Base-by-base conservation (phyloP, 1,140 invertebrate species). In the Propsilocerus akamusi region DNA sequence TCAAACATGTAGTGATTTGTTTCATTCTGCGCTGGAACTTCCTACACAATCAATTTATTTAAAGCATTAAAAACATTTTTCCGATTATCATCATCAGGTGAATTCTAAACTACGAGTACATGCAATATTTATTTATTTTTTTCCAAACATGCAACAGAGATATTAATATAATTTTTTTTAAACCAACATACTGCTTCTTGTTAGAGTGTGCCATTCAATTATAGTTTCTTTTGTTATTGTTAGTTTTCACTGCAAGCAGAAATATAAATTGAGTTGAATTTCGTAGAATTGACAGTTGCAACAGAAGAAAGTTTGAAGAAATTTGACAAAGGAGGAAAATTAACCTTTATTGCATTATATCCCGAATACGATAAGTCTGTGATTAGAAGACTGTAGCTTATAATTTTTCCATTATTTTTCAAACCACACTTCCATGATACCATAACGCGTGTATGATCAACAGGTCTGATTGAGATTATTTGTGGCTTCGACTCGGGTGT, bases 371-470 rank as follows among this genome's bases (percentile, higher is more conserved):
- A 65, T 25, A 68, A 68, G 54, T 77, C 73, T 34, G 71, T 69
- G 20, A 84, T 71, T 56, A 80, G 73, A 41, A 91, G 67, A 47
- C 83, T 78, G 69, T 91, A 93, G 37, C 85, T 86, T 41, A 90
- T 75, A 53, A 95, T 70, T 52, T 83, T 86, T 49, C 87, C 89
- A 64, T 92, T 92, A 22, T 82, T 80, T 59, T 86, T 90, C 10
- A 75, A 72, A 11, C 90, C 90, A 5, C 86, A 80, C 63, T 81
- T 76, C 90, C 90, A 95, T 54, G 80, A 83, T 11, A 94, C 74
- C 50, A 83, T 85, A 24, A 94, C 79, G 53, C 86, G 75, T 52
- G 76, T 78, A n/a, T 82, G 76, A 61, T 91, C 86, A 26, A 90
- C 74, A 0, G 86, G 78, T 25, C 81, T 74, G n/a, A 83, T 73